Conservation (phyloP, 92 coral and sea anemone genomes). For the Epizoanthus rinbou region DNA sequence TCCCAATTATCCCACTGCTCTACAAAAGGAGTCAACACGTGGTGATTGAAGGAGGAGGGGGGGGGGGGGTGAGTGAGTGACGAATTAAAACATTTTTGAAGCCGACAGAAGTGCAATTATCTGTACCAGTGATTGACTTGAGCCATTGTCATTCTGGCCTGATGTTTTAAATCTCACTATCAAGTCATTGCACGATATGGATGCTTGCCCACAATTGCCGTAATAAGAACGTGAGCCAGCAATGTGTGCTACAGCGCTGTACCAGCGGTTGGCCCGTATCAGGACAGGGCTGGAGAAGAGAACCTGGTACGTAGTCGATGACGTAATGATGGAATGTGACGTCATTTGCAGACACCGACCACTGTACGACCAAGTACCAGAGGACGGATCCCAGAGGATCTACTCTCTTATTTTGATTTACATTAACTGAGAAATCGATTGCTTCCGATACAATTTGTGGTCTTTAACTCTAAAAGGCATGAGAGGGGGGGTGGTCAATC, state of each 20-base stretch:
- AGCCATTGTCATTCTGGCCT: not conserved
- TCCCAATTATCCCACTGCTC: too few relatives aligned
- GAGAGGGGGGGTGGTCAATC: too few relatives aligned
- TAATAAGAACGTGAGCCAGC: not conserved
- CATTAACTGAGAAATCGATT: constrained; percentile 6
- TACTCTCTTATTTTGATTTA: not conserved
- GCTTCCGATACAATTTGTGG: not conserved
- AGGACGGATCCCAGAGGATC: not conserved
- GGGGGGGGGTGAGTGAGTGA: too few relatives aligned
- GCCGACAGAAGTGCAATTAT: not conserved
- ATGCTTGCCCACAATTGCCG: not conserved
- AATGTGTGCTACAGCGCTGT: constrained; percentile 1
- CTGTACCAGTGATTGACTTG: not conserved
- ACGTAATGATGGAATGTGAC: not conserved
- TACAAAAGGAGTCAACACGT: too few relatives aligned
- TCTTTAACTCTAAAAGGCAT: too few relatives aligned
- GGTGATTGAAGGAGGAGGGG: too few relatives aligned
- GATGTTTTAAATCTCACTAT: not conserved
- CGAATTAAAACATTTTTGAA: too few relatives aligned
- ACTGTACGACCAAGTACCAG: not conserved
- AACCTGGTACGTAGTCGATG: not conserved
- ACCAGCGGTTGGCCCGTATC: constrained; percentile 4
- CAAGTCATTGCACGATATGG: not conserved
- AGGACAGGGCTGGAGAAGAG: constrained; percentile 4
- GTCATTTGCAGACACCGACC: not conserved